Evolutionary conservation across 2,113 vertebrate genomes (phyloP), one percentile per base, ranked within the genome.

Genomic region (Sceloporus undulatus): DNA sequence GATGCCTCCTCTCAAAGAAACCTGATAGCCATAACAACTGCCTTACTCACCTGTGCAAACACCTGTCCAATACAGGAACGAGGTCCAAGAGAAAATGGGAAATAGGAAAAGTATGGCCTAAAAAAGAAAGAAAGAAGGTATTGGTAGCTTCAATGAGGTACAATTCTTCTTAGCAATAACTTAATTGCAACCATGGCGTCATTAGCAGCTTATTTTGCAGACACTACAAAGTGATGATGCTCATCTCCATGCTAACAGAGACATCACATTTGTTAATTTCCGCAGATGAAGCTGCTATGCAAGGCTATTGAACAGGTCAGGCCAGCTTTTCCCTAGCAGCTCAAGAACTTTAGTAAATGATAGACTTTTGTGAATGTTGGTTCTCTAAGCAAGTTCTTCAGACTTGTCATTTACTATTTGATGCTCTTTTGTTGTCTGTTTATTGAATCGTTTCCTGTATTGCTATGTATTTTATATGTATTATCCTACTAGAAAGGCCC

Each of bases 81-180:
- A 66, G 98, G 97, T 2, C 98, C 98, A 83, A 99, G 93, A 4
- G 97, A 95, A 93, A 99, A 99, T 4, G 98, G 98, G 89, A 97
- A 99, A 85, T 97, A 97, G 85, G 95, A 96, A 88, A 96, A 97
- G 73, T 95, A 91, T 0, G 96, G 96, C 92, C 97, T 97, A 90
- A 18, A 21, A 91, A 94, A 78, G 16, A 0, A 4, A 94, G 38
- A 0, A 27, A 38, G 9, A 83, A 79, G 68, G 8, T 34, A 40
- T 54, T 42, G 3, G 34, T 34, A 34, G 34, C 29, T 27, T 54
- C 4, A 8, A 21, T 71, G 81, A 42, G 9, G 88, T 40, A 29
- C 70, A 71, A 27, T n/a, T 29, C 68, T 6, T 68, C 25, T 21
- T 23, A 68, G 8, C 66, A 2, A 21, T 27, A 68, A 25, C 21